These are phyloP conservation scores for Acropternis orthonyx DNA, from an alignment of 2,797 vertebrate species.

Conservation along the genomic window DNA sequence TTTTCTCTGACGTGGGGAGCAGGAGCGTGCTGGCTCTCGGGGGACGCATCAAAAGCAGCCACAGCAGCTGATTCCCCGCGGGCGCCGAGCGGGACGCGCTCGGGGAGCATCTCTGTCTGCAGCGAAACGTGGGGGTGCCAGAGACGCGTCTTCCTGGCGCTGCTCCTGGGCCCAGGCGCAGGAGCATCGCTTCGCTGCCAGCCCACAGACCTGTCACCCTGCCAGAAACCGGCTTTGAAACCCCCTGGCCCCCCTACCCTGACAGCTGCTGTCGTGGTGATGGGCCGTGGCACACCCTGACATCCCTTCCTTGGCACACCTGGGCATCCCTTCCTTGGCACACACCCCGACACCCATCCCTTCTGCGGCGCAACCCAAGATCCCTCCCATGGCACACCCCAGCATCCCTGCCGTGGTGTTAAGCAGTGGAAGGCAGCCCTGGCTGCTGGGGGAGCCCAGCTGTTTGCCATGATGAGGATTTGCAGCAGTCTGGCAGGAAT, in stretches of 20 bases:
- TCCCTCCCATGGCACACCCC: no score
- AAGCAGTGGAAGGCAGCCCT: background rate
- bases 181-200: conserved; percentile 31
- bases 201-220: conserved; percentile 61
- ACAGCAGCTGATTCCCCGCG: background rate
- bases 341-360: no score
- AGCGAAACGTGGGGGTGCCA: background rate
- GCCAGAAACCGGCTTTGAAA: conserved; percentile 16
- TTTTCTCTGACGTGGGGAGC: background rate
- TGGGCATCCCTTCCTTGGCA: no score
- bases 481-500: background rate
- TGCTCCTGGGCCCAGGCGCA: background rate
- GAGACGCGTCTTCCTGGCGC: background rate
- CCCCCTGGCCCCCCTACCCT: background rate
- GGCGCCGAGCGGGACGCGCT: background rate
- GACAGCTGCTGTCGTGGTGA: conserved; percentile 14
- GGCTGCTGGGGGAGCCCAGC: background rate
- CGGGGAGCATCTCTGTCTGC: conserved; percentile 54
- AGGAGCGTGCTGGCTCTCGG: background rate
- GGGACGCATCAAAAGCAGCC: background rate
- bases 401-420: background rate
- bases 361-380: background rate
- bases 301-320: background rate
- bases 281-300: fast-evolving
- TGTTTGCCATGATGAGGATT: background rate